Percentiles rank a stretch among this genome's conserved stretches.
phyloP scores from a whole-genome alignment of 2,113 vertebrate species.

The Phaethon lepturus region DNA sequence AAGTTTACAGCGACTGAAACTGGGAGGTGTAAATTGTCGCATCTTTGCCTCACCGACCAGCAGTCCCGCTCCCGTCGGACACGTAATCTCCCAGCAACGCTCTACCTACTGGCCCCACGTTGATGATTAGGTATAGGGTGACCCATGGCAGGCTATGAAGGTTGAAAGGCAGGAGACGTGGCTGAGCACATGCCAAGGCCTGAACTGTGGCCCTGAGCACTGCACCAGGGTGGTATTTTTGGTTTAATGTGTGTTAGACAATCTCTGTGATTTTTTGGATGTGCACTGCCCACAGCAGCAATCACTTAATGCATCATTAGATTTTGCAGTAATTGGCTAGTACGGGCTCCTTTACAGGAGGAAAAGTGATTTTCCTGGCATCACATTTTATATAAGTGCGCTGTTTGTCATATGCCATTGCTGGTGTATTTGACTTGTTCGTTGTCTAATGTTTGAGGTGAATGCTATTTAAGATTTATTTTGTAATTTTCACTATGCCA shows the following conservation, averaged over 20 bases:
- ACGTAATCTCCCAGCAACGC: neutral
- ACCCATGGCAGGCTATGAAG: neutral
- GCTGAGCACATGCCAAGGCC: neutral
- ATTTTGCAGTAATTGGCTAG: slow-evolving; percentile 47
- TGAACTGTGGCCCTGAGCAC: neutral
- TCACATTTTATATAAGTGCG: slow-evolving; percentile 15
- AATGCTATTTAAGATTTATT: slow-evolving; percentile 72
- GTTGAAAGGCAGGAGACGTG: neutral
- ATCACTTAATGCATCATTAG: slow-evolving; percentile 16
- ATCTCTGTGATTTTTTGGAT: slow-evolving; percentile 21
- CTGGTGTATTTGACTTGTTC: slow-evolving; percentile 64
- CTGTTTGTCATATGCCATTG: slow-evolving; percentile 55
- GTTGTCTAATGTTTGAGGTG: slow-evolving; percentile 55
- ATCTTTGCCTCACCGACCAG: neutral
- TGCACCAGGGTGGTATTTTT: neutral
- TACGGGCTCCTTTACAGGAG: slow-evolving; percentile 34
- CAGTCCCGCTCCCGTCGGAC: neutral
- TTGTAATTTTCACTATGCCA: slow-evolving; percentile 67
- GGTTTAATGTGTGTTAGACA: neutral
- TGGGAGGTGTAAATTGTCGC: neutral
- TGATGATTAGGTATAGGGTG: neutral
- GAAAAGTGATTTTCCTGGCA: slow-evolving; percentile 40
- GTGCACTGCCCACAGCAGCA: neutral
- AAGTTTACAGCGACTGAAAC: neutral
- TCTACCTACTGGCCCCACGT: accelerated